Evolutionary conservation across 1,140 invertebrate species (phyloP).

Genomic region (Ylistrum balloti): DNA sequence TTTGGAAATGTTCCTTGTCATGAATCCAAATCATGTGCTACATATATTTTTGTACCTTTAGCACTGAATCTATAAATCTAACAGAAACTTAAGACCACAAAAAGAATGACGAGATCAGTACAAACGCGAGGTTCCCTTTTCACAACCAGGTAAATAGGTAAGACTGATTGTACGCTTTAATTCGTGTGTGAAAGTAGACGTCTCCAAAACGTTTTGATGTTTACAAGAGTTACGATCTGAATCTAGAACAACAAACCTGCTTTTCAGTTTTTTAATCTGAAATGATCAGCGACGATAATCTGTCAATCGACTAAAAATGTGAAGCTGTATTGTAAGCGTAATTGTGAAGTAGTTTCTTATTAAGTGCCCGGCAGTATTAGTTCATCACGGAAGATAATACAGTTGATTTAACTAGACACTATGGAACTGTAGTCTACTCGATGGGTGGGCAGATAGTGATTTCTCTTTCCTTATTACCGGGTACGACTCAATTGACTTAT

Average conservation of each 20-base stretch:
- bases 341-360: not conserved
- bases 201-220: not conserved
- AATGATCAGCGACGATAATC: conserved; percentile 1
- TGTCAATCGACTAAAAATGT: conserved; percentile 24
- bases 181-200: conserved; percentile 2
- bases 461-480: not conserved
- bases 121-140: not conserved
- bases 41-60: too few species aligned
- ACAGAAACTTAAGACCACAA: not conserved
- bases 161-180: not conserved
- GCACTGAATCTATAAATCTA: not conserved
- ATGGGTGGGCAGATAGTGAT: not conserved
- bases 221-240: not conserved
- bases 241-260: not conserved
- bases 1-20: not conserved
- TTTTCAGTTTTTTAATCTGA: not conserved
- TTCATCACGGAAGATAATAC: not conserved
- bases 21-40: not conserved
- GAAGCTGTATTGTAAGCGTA: not conserved
- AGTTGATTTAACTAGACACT: not conserved
- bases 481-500: not conserved
- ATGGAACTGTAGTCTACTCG: conserved; percentile 17
- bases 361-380: not conserved
- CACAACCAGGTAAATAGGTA: not conserved
- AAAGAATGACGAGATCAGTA: not conserved